phyloP scores from a whole-genome alignment of 2,888 invertebrate genomes.

The Mimumesa dahlbomi region DNA sequence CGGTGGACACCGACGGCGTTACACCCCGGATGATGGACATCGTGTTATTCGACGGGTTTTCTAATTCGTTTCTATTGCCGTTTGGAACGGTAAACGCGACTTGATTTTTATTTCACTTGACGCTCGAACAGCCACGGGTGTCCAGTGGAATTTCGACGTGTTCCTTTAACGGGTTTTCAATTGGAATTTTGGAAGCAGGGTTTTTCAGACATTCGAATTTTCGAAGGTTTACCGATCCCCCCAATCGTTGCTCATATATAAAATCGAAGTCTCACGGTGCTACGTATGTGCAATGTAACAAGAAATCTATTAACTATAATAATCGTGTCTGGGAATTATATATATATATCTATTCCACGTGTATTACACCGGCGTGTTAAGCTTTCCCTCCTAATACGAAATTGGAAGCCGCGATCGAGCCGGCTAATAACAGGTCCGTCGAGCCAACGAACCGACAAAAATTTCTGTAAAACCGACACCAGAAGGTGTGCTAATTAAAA shows the following conservation, averaged over 20 bases:
- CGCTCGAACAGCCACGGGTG: no score
- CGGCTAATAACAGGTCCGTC: constrained; percentile 41
- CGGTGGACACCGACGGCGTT: constrained; percentile 1
- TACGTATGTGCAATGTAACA: no score
- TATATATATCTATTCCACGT: no score
- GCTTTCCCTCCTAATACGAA: constrained; percentile 48
- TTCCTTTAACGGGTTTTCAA: no score
- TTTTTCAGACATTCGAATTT: not conserved
- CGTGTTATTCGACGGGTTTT: not conserved
- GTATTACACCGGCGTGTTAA: not conserved
- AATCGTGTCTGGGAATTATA: not conserved
- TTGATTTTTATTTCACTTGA: no score
- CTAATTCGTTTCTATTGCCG: not conserved
- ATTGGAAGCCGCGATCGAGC: constrained; percentile 36
- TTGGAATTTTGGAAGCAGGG: not conserved
- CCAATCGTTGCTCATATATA: no score
- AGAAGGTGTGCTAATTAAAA: constrained; percentile 31
- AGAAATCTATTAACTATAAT: no score
- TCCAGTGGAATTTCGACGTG: not conserved
- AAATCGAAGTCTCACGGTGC: no score
- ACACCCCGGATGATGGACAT: not conserved
- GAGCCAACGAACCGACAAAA: not conserved
- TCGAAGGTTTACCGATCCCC: not conserved
- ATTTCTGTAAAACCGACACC: constrained; percentile 13
- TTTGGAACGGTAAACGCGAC: not conserved